These are phyloP conservation scores for Glaucomys volans DNA, from an alignment of 2,113 vertebrate genomes.

Conservation along the genomic window DNA sequence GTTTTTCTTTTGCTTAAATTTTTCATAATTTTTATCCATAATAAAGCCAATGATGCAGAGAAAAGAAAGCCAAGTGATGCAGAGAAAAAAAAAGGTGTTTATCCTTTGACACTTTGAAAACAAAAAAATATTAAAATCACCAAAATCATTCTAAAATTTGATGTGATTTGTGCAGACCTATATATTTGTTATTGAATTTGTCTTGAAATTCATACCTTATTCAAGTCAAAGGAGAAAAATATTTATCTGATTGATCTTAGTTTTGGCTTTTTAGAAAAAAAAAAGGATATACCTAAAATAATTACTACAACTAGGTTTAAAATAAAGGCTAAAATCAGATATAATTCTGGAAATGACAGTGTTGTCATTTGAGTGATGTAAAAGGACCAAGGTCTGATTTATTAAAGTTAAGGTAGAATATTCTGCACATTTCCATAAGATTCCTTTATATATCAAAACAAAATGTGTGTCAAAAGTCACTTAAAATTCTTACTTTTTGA, in stretches of 20 bases:
- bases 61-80: not conserved
- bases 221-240: slow-evolving; percentile 37
- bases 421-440: not conserved
- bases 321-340: too few relatives aligned
- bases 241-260: not conserved
- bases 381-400: not conserved
- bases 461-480: not conserved
- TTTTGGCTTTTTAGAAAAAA: not conserved
- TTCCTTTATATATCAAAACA: slow-evolving; percentile 42
- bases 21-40: not conserved
- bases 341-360: too few relatives aligned
- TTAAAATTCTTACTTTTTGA: slow-evolving; percentile 49
- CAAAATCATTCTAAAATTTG: not conserved
- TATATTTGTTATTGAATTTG: not conserved
- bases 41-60: not conserved
- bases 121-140: not conserved
- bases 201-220: not conserved
- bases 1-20: not conserved
- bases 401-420: slow-evolving; percentile 38
- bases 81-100: not conserved
- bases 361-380: too few relatives aligned
- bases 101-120: not conserved
- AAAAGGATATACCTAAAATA: too few relatives aligned
- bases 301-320: too few relatives aligned
- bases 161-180: not conserved